These are phyloP conservation scores for Asbolus verrucosus DNA, from an alignment of 1,140 invertebrate species.

Conservation along the genomic window DNA sequence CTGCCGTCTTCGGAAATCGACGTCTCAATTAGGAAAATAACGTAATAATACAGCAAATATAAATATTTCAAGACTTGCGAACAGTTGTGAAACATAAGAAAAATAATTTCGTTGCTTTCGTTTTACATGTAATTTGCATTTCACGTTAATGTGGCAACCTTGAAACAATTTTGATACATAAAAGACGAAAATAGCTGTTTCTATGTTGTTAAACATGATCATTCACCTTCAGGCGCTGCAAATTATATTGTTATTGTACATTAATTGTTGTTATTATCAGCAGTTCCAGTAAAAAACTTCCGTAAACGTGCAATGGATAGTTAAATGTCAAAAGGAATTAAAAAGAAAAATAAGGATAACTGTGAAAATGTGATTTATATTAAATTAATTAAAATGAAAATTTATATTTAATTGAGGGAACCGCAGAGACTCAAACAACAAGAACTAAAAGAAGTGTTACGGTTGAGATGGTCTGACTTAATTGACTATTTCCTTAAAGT, in stretches of 20 bases:
- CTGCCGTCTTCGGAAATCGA: no score
- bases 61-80: no score
- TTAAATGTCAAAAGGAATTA: no score
- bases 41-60: no score
- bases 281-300: background rate
- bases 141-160: constrained; percentile 11
- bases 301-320: constrained; percentile 19
- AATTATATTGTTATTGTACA: constrained; percentile 29
- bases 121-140: constrained; percentile 18
- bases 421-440: background rate
- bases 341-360: background rate
- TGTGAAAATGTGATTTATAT: background rate
- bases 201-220: constrained; percentile 27
- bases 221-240: constrained; percentile 22
- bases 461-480: constrained; percentile 13
- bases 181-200: constrained; percentile 23
- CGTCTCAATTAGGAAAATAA: no score
- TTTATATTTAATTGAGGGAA: background rate
- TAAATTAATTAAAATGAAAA: constrained; percentile 1
- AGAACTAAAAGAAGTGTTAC: constrained; percentile 7
- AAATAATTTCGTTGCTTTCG: background rate
- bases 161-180: constrained; percentile 18
- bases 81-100: no score
- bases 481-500: constrained; percentile 31
- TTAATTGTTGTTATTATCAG: constrained; percentile 26